These are phyloP conservation scores for Drosophila mayri DNA, from an alignment of 1,140 invertebrate genomes.

Conservation along the genomic window DNA sequence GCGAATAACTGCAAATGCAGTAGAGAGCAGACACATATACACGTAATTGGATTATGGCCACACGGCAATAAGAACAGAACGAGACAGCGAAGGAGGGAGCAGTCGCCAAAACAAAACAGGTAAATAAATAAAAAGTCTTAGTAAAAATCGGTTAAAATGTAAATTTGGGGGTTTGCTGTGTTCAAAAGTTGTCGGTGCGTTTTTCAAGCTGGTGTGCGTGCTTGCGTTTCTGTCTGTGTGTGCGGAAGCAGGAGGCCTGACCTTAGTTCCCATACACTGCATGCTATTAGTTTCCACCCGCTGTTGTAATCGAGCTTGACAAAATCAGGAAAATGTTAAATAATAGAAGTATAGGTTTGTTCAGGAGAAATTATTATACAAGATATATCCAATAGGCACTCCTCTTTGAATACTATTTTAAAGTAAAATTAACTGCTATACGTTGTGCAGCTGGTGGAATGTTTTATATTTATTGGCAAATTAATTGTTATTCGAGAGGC, in stretches of 20 bases:
- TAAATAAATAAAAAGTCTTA: constrained; percentile 67
- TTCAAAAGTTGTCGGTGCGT: constrained; percentile 52
- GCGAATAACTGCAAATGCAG: constrained; percentile 65
- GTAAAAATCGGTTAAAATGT: constrained; percentile 26
- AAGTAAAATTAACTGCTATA: no score
- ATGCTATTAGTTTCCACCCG: constrained; percentile 18
- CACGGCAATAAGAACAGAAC: constrained; percentile 46
- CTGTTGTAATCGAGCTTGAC: constrained; percentile 12
- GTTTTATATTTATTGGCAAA: background rate
- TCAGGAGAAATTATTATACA: background rate
- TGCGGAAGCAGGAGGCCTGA: constrained; percentile 52
- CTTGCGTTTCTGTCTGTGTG: constrained; percentile 3
- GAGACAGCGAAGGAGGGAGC: constrained; percentile 2
- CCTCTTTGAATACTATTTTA: background rate
- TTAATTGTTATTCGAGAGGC: no score
- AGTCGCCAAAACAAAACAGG: constrained; percentile 52
- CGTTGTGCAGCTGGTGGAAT: background rate
- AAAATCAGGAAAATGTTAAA: background rate
- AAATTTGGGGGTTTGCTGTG: constrained; percentile 29
- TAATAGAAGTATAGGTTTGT: background rate
- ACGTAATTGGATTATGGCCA: constrained; percentile 75
- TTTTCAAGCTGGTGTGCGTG: constrained; percentile 36
- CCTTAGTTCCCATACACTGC: constrained; percentile 32
- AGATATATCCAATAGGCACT: background rate
- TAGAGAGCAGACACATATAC: constrained; percentile 49